A percentile compares a stretch with the other conserved stretches of the same genome.
These are phyloP conservation scores for Pentalonia nigronervosa DNA, from an alignment of 1,140 invertebrate species.

Conservation along the genomic window DNA sequence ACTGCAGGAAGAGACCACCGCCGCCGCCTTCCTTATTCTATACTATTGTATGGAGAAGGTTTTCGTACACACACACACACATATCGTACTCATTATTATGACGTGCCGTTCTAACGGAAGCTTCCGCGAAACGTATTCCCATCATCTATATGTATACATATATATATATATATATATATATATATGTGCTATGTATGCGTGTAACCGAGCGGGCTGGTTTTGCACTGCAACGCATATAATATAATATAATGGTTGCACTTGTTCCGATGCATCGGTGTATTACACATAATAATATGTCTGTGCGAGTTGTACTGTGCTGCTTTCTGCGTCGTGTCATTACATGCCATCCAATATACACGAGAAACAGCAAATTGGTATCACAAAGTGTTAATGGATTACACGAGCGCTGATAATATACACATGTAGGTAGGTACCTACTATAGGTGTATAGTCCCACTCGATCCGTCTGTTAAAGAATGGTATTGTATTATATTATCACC, in stretches of 20 bases:
- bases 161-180: background rate
- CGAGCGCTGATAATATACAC: no score
- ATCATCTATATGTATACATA: background rate
- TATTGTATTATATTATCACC: no score
- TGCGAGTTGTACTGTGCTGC: background rate
- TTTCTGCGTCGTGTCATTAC: background rate
- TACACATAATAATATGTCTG: background rate
- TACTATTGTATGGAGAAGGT: background rate
- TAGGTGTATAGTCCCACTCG: background rate
- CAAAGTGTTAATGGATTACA: background rate
- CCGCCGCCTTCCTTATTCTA: no score
- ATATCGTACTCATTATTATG: background rate
- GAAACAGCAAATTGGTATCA: background rate
- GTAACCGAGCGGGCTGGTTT: background rate
- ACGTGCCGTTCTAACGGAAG: background rate
- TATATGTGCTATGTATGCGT: background rate
- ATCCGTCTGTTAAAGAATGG: background rate
- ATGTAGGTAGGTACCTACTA: no score
- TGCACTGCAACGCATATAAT: background rate
- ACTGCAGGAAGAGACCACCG: no score
- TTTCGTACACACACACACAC: background rate
- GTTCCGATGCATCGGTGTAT: background rate
- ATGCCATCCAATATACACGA: background rate
- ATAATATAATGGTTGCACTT: background rate
- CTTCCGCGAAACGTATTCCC: background rate